Evolutionary conservation across 2,888 invertebrate species (phyloP).

Genomic region (Cataglyphis livida): DNA sequence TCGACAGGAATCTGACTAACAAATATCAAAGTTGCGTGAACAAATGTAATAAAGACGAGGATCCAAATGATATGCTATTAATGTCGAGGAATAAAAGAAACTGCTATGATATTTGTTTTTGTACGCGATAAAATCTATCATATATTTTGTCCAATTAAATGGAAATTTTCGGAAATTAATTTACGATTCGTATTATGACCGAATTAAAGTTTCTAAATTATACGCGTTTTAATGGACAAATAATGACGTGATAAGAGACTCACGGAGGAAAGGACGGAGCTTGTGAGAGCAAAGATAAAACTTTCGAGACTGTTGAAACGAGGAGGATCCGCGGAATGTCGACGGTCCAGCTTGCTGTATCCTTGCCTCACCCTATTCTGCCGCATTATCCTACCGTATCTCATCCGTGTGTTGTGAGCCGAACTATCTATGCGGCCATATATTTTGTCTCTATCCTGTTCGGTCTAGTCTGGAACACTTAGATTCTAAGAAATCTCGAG

Average conservation of each 20-base stretch:
- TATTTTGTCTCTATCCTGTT: slow-evolving; percentile 19
- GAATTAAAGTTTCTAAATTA: slow-evolving; percentile 22
- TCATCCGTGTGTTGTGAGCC: slow-evolving; percentile 59
- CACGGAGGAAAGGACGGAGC: slow-evolving; percentile 59
- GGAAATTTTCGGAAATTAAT: slow-evolving; percentile 8
- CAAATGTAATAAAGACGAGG: not conserved
- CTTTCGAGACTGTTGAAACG: slow-evolving; percentile 73
- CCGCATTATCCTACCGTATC: slow-evolving; percentile 73
- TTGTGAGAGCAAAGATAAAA: slow-evolving; percentile 55
- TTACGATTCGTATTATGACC: not conserved
- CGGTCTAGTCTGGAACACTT: not conserved
- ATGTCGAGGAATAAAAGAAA: slow-evolving; percentile 13
- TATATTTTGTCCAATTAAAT: not conserved
- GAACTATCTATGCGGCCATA: slow-evolving; percentile 43
- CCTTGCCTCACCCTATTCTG: slow-evolving; percentile 75
- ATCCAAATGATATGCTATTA: not conserved
- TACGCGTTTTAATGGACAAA: slow-evolving; percentile 14
- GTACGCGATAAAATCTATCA: slow-evolving; percentile 4
- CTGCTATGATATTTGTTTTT: not conserved
- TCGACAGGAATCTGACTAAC: not conserved
- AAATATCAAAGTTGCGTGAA: slow-evolving; percentile 11
- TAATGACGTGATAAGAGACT: slow-evolving; percentile 65
- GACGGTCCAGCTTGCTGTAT: slow-evolving; percentile 77
- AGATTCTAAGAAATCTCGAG: not conserved
- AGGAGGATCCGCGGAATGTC: slow-evolving; percentile 78